Conservation (phyloP, 2,888 invertebrate species). For the Drosophila pseudotalamancana region DNA sequence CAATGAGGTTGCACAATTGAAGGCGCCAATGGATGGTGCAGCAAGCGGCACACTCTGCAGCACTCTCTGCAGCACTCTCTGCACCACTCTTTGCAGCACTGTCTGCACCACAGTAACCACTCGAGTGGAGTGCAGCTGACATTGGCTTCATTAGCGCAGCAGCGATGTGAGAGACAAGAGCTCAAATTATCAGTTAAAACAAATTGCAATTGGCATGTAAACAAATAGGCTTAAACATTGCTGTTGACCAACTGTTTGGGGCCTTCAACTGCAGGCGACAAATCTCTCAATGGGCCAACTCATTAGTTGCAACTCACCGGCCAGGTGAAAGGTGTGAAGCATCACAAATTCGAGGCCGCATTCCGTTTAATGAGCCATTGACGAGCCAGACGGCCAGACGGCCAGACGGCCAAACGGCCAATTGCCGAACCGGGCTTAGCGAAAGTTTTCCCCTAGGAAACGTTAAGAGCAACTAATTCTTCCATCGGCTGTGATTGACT, state of each 20-base stretch:
- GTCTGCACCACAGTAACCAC: too few relatives aligned
- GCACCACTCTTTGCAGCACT: too few relatives aligned
- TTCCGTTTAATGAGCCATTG: conserved; percentile 35
- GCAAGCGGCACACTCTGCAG: too few relatives aligned
- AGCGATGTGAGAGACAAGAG: conserved; percentile 4
- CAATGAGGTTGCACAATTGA: conserved; percentile 65
- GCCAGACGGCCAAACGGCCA: neutral
- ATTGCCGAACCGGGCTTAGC: neutral
- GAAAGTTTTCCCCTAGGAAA: conserved; percentile 12
- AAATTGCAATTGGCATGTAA: conserved; percentile 55
- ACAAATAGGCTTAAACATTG: conserved; percentile 24
- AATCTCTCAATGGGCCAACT: conserved; percentile 50
- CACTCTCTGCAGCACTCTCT: too few relatives aligned
- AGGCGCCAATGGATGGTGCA: conserved; percentile 38
- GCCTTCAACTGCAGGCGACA: conserved; percentile 51
- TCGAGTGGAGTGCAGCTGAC: conserved; percentile 36
- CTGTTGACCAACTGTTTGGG: neutral
- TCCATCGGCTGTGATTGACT: too few relatives aligned
- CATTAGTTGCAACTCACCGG: conserved; percentile 46
- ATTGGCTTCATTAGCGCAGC: conserved; percentile 71
- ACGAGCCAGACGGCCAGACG: neutral
- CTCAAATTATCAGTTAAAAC: conserved; percentile 65
- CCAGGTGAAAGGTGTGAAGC: conserved; percentile 49
- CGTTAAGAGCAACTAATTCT: neutral
- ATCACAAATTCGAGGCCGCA: conserved; percentile 3